Base-by-base conservation (phyloP, 2,888 invertebrate genomes). In the Linnaemya tessellans region DNA sequence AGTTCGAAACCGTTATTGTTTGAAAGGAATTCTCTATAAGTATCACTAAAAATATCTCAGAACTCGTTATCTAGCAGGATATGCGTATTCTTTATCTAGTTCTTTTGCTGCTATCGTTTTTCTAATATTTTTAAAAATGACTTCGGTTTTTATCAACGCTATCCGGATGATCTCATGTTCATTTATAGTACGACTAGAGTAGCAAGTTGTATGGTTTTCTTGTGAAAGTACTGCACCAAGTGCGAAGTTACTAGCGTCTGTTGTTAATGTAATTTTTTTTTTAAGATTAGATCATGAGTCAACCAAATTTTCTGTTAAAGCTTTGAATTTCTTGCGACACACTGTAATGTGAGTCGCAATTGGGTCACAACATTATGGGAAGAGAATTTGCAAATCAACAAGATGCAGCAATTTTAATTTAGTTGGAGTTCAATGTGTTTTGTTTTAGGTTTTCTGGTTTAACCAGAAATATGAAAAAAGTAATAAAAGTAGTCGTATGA, bases 121-220 rank as follows among this genome's bases (percentile, higher is more conserved):
- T 13, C 56, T 56, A 30, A 15, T 56, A 10, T 25, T 56, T 30
- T 3, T 30, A 30, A 56, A 56, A 56, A 30, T 56, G 56, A 30
- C 30, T 56, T 30, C n/a, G 10, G 56, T 56, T 56, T 56, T 56
- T 30, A 56, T 56, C 30, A 13, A 30, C 15, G 25, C 25, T 56
- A 56, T 30, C 56, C 56, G 20, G 56, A 56, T 54, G 54, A n/a
- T 22, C 9, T 54, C 54, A 22, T 54, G 54, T 54, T 54, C 54
- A 54, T 54, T 54, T 54, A 54, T 20, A 54, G 54, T 54, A 15
- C 54, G 54, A n/a, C 22, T 54, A 54, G 20, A 20, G 10, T 54
- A 54, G 54, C 22, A 41, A 9, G 10, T 41, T 11, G 41, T 7
- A 11, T 41, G 41, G 41, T 9, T 41, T 41, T 41, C 41, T 41